A percentile compares a stretch with the other conserved stretches of the same genome.
Evolutionary conservation across 2,888 invertebrate genomes (phyloP).

Genomic region (Cyaniris semiargus): DNA sequence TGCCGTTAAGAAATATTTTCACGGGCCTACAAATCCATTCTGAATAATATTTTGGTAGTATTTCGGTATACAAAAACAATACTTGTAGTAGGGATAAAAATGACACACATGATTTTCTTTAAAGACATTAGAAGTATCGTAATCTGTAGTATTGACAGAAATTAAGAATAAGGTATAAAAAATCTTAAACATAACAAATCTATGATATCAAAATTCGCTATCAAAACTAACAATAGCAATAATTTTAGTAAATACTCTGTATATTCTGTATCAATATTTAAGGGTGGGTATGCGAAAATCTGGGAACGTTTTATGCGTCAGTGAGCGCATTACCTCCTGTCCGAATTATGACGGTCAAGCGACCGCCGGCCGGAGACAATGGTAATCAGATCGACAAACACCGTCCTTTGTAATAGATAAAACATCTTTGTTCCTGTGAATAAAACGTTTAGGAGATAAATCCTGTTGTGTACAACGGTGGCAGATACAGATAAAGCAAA

Average conservation of each 20-base stretch:
- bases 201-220: too few species aligned
- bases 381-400: constrained; percentile 77
- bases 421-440: constrained; percentile 54
- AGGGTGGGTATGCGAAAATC: not conserved
- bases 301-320: constrained; percentile 76
- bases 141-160: too few species aligned
- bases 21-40: not conserved
- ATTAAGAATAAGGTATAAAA: too few species aligned
- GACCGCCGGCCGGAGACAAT: constrained; percentile 59
- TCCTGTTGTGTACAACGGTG: not conserved
- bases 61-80: not conserved
- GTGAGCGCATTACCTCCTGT: constrained; percentile 61
- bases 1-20: constrained; percentile 7
- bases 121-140: too few species aligned
- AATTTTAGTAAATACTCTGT: too few species aligned
- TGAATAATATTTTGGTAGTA: not conserved
- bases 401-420: constrained; percentile 66
- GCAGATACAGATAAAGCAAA: constrained; percentile 9
- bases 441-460: constrained; percentile 32
- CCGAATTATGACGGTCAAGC: constrained; percentile 79
- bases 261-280: not conserved
- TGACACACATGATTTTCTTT: not conserved
- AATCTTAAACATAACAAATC: too few species aligned
- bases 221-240: too few species aligned
- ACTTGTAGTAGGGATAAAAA: not conserved